phyloP scores from a whole-genome alignment of 2,888 invertebrate species.

The Lacanobia oleracea region DNA sequence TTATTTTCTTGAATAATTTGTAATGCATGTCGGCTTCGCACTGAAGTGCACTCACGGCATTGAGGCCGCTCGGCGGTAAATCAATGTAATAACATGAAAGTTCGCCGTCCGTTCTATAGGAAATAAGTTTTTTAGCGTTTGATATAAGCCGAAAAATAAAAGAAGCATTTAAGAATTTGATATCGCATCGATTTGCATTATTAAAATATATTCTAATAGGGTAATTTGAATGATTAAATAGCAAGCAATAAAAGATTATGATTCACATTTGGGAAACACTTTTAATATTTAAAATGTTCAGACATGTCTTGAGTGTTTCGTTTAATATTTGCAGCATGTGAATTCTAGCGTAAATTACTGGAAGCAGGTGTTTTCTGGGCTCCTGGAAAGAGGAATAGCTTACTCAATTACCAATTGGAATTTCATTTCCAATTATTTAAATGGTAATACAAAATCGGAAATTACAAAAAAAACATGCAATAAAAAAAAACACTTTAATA shows the following conservation, averaged over 20 bases:
- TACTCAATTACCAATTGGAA: constrained; percentile 30
- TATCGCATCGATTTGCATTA: constrained; percentile 45
- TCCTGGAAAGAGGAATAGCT: constrained; percentile 89
- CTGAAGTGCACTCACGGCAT: constrained; percentile 63
- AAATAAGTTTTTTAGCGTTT: constrained; percentile 41
- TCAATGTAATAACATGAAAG: constrained; percentile 44
- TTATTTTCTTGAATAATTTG: constrained; percentile 74
- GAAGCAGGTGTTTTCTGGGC: constrained; percentile 92
- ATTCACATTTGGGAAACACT: constrained; percentile 93
- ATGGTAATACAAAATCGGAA: not conserved
- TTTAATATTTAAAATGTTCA: constrained; percentile 92
- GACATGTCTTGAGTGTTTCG: constrained; percentile 91
- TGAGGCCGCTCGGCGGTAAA: constrained; percentile 47
- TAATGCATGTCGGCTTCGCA: constrained; percentile 66
- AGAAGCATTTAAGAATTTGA: constrained; percentile 18
- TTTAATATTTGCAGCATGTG: constrained; percentile 92
- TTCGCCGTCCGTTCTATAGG: constrained; percentile 34
- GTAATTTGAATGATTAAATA: constrained; percentile 42
- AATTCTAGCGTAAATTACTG: constrained; percentile 92
- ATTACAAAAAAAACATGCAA: not conserved
- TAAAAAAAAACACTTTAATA: no score
- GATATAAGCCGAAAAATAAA: constrained; percentile 19
- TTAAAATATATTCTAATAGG: constrained; percentile 40
- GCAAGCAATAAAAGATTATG: constrained; percentile 64
- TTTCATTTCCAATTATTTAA: not conserved